Percentiles rank a stretch among this genome's conserved stretches.
These are phyloP conservation scores for Crenichthys baileyi DNA, from an alignment of 2,797 vertebrate genomes.

Conservation along the genomic window DNA sequence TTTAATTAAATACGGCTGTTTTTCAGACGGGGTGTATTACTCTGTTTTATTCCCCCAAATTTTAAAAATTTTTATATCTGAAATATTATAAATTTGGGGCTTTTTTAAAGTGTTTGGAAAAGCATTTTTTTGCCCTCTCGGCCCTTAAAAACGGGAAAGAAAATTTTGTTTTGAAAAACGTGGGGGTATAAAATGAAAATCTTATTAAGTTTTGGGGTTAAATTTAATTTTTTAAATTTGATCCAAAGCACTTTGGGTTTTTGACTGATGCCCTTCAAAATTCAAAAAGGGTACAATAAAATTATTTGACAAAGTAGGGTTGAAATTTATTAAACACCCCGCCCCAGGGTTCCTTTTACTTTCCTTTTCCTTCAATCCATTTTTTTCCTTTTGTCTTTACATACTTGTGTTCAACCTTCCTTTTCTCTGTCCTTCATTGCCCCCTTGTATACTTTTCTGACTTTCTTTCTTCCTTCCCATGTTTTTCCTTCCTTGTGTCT, in stretches of 20 bases:
- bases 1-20: slow-evolving; percentile 45
- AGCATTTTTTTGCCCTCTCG: too few species aligned
- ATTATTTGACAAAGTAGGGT: neutral
- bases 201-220: too few species aligned
- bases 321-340: too few species aligned
- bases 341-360: neutral
- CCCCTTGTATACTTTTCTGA: neutral
- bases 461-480: neutral
- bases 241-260: neutral
- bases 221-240: too few species aligned
- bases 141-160: too few species aligned
- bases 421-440: neutral
- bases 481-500: too few species aligned
- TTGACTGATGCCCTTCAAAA: too few species aligned
- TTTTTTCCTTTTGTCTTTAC: neutral
- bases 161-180: too few species aligned
- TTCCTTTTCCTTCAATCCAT: neutral
- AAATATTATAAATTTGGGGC: slow-evolving; percentile 63
- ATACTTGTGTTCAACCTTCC: neutral
- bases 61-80: slow-evolving; percentile 72
- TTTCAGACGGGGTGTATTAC: slow-evolving; percentile 46
- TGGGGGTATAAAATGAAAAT: too few species aligned
- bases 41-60: too few species aligned
- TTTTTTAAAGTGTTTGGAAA: too few species aligned
- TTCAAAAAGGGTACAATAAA: too few species aligned